Conservation (phyloP, 2,888 invertebrate species). For the Drosophila robusta region DNA sequence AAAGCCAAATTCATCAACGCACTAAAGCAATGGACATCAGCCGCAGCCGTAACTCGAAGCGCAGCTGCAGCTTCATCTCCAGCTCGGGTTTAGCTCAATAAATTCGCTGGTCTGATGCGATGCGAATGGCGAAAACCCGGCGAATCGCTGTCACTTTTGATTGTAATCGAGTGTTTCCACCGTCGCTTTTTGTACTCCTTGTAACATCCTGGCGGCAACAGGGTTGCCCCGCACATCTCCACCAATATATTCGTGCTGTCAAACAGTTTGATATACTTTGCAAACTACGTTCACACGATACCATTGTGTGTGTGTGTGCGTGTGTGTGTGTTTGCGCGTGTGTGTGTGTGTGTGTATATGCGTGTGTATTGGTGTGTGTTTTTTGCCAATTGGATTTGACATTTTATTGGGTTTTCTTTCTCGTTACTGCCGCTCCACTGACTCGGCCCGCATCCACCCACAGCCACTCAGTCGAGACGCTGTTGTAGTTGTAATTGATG, state of each 20-base stretch:
- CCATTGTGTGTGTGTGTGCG: conserved; percentile 8
- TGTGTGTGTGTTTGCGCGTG: not conserved
- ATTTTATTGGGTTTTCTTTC: conserved; percentile 80
- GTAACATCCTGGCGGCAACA: conserved; percentile 6
- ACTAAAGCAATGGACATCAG: conserved; percentile 12
- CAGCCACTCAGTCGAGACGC: conserved; percentile 16
- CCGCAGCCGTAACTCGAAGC: not conserved
- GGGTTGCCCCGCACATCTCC: not conserved
- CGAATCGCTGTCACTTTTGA: conserved; percentile 74
- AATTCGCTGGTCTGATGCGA: conserved; percentile 12
- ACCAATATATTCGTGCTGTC: conserved; percentile 39
- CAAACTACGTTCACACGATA: conserved; percentile 51
- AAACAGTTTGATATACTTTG: conserved; percentile 76
- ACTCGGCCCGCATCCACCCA: not conserved
- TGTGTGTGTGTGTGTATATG: conserved; percentile 1
- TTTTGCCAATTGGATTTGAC: conserved; percentile 81
- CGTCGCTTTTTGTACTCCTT: conserved; percentile 41
- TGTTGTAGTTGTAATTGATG: conserved; percentile 72
- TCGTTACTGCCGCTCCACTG: conserved; percentile 76
- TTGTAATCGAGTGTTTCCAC: conserved; percentile 75
- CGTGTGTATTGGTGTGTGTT: too few species aligned
- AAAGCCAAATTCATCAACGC: conserved; percentile 59
- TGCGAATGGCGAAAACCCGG: conserved; percentile 30
- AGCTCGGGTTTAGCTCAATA: conserved; percentile 15
- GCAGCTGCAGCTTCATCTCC: not conserved